These are phyloP conservation scores for Pristionchus maxplancki DNA, from an alignment of 2,888 invertebrate species.

Conservation along the genomic window DNA sequence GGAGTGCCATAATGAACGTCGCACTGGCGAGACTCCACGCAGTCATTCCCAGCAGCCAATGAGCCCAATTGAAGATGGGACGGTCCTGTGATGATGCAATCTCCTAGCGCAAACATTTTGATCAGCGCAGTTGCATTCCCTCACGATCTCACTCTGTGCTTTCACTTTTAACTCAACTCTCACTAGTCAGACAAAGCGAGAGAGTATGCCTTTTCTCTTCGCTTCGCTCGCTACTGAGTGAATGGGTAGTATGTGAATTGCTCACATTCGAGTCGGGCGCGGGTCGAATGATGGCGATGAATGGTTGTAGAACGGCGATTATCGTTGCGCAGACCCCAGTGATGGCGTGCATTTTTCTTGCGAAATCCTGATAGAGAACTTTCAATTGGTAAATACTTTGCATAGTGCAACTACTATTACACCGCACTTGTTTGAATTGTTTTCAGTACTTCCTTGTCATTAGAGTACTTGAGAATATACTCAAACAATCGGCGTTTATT, in stretches of 20 bases:
- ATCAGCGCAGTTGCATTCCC: neutral
- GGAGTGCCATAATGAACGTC: constrained; percentile 62
- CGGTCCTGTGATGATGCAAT: constrained; percentile 44
- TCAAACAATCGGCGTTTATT: no score
- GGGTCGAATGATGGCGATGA: constrained; percentile 63
- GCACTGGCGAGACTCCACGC: constrained; percentile 67
- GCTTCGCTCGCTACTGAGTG: no score
- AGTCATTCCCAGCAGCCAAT: constrained; percentile 67
- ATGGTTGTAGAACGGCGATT: constrained; percentile 60
- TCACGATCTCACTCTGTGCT: no score
- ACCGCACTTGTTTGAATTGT: no score
- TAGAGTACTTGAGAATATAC: neutral
- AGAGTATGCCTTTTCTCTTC: no score
- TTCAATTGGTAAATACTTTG: no score
- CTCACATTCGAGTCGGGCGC: constrained; percentile 57
- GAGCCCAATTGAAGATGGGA: constrained; percentile 66
- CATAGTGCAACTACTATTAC: no score
- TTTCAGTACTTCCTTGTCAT: neutral
- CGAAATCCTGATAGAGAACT: constrained; percentile 50
- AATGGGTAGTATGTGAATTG: no score
- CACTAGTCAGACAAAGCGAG: no score
- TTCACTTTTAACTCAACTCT: no score
- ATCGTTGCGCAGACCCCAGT: constrained; percentile 59
- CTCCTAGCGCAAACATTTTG: no score
- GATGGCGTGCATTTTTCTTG: constrained; percentile 52